phyloP scores from a whole-genome alignment of 2,113 vertebrate species.

The Dicentrarchus labrax region DNA sequence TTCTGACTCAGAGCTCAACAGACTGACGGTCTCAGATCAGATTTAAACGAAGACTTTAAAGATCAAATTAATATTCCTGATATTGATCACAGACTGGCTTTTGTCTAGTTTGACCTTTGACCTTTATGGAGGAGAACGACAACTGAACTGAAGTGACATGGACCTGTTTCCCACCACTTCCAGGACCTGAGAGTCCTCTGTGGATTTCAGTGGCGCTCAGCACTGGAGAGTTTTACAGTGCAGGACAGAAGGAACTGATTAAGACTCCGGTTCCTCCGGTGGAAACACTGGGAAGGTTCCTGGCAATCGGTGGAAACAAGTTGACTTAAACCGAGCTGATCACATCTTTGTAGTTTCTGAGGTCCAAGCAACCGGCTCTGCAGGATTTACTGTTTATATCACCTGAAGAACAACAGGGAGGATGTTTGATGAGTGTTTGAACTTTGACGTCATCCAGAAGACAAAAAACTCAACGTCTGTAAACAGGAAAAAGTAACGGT shows the following conservation, averaged over 20 bases:
- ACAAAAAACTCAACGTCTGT: too few species aligned
- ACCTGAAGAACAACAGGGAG: not conserved
- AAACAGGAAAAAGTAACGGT: not conserved
- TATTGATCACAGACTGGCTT: too few species aligned
- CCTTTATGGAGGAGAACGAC: not conserved
- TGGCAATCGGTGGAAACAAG: too few species aligned
- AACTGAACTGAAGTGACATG: not conserved
- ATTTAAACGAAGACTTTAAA: not conserved
- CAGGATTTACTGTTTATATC: conserved; percentile 4
- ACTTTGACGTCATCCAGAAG: not conserved
- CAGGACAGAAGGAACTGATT: not conserved
- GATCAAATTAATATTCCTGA: not conserved
- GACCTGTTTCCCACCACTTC: not conserved
- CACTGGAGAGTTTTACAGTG: too few species aligned
- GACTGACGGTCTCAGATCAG: not conserved
- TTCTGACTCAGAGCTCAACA: not conserved
- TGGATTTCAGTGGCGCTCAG: not conserved
- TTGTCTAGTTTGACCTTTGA: not conserved
- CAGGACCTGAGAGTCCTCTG: not conserved
- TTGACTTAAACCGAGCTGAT: not conserved
- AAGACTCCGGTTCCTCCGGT: not conserved
- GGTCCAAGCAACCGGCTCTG: not conserved
- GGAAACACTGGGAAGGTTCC: not conserved
- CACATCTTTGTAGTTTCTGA: not conserved
- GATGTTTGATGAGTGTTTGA: not conserved